Percentiles rank a stretch among this genome's conserved stretches.
phyloP scores from a whole-genome alignment of 1,140 invertebrate genomes.

The Brachionus rotundiformis region DNA sequence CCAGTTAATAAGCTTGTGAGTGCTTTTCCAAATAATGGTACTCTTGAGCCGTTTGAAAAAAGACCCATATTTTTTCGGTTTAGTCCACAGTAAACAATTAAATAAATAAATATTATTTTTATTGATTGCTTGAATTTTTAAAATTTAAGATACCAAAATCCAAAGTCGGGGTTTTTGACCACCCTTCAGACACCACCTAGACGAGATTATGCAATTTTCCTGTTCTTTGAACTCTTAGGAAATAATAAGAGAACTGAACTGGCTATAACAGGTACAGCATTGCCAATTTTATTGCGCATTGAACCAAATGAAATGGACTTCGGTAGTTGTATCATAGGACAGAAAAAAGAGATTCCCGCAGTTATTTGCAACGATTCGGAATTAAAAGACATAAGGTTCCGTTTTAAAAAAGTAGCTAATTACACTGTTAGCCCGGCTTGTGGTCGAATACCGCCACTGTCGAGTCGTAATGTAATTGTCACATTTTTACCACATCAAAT shows the following conservation, averaged over 20 bases:
- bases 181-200: slow-evolving; percentile 58
- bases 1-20: slow-evolving; percentile 61
- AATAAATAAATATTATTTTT: background rate
- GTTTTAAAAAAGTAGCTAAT: slow-evolving; percentile 62
- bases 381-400: slow-evolving; percentile 58
- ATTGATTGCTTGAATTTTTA: background rate
- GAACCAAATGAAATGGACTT: slow-evolving; percentile 60
- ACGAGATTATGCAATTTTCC: slow-evolving; percentile 63
- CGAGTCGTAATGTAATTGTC: slow-evolving; percentile 60
- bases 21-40: slow-evolving; percentile 62
- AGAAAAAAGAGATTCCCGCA: slow-evolving; percentile 59
- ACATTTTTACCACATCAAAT: slow-evolving; percentile 62
- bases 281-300: slow-evolving; percentile 60
- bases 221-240: slow-evolving; percentile 61
- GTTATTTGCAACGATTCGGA: slow-evolving; percentile 60
- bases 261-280: slow-evolving; percentile 62
- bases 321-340: slow-evolving; percentile 60
- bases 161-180: slow-evolving; percentile 60
- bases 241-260: slow-evolving; percentile 57
- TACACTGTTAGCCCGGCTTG: slow-evolving; percentile 59
- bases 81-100: slow-evolving; percentile 59
- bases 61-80: slow-evolving; percentile 63
- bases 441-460: slow-evolving; percentile 59
- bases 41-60: slow-evolving; percentile 62
- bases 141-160: slow-evolving; percentile 59